Evolutionary conservation across 2,888 invertebrate species (phyloP).

Genomic region (Clostera curtula): DNA sequence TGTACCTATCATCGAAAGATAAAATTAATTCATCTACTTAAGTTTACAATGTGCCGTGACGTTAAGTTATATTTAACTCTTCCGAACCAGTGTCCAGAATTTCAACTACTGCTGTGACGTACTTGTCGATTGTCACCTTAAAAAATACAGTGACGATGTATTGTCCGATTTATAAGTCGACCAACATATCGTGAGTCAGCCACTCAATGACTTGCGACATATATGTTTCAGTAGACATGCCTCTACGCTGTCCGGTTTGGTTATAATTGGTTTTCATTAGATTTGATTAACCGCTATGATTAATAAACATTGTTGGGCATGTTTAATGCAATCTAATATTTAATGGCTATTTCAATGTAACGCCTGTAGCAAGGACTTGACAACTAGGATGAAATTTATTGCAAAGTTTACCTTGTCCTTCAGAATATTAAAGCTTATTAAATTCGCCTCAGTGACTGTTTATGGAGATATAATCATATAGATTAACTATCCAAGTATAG

Average conservation of each 20-base stretch:
- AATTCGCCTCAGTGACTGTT: no score
- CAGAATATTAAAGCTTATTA: no score
- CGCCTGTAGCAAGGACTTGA: constrained; percentile 29
- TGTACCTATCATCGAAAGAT: constrained; percentile 35
- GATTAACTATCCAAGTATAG: no score
- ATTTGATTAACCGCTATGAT: constrained; percentile 32
- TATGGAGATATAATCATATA: no score
- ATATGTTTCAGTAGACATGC: constrained; percentile 15
- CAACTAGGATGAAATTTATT: constrained; percentile 5
- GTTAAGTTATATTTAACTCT: constrained; percentile 8
- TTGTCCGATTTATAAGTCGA: constrained; percentile 22
- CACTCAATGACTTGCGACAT: constrained; percentile 24
- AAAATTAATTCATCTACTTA: constrained; percentile 30
- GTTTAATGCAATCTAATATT: constrained; percentile 12
- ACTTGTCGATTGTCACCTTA: constrained; percentile 25
- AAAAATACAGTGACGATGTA: constrained; percentile 24
- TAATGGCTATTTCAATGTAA: constrained; percentile 8
- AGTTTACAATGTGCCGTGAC: constrained; percentile 9
- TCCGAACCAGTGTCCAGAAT: constrained; percentile 29
- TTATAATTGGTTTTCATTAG: constrained; percentile 46
- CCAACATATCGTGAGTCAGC: constrained; percentile 27
- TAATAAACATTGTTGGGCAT: constrained; percentile 25
- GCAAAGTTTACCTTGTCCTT: constrained; percentile 1
- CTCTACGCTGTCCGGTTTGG: constrained; percentile 15
- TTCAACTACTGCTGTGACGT: constrained; percentile 14